Conservation (phyloP, 2,113 vertebrate genomes). For the Typhlomys cinereus region DNA sequence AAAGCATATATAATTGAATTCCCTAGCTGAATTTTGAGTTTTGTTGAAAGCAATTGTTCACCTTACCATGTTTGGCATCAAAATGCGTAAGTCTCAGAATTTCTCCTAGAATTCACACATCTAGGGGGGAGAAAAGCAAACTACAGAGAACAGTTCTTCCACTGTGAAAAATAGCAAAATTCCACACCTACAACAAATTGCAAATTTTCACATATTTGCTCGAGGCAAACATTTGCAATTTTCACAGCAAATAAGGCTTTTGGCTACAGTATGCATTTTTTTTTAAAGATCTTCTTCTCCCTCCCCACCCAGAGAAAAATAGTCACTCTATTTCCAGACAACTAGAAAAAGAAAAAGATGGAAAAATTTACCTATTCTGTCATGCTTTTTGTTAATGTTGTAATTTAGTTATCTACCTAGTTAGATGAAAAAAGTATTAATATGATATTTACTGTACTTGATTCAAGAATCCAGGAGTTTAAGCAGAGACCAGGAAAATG, state of each 20-base stretch:
- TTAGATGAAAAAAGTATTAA: slow-evolving; percentile 10
- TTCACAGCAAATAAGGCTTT: slow-evolving; percentile 82
- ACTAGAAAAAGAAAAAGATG: slow-evolving; percentile 57
- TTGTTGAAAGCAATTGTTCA: slow-evolving; percentile 71
- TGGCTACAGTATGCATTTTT: slow-evolving; percentile 67
- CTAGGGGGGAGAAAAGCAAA: slow-evolving; percentile 54
- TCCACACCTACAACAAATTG: slow-evolving; percentile 82
- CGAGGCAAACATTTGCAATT: slow-evolving; percentile 82
- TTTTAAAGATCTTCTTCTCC: not conserved
- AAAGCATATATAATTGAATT: slow-evolving; percentile 28
- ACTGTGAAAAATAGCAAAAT: slow-evolving; percentile 82
- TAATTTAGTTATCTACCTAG: slow-evolving; percentile 33
- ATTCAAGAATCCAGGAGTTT: slow-evolving; percentile 31
- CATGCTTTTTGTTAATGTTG: slow-evolving; percentile 29
- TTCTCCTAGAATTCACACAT: slow-evolving; percentile 80
- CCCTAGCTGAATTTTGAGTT: slow-evolving; percentile 46
- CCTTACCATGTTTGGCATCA: slow-evolving; percentile 71
- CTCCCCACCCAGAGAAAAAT: not conserved
- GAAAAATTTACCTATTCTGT: slow-evolving; percentile 55
- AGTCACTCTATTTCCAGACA: slow-evolving; percentile 73
- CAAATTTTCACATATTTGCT: slow-evolving; percentile 83
- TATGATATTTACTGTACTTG: not conserved
- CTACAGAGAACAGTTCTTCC: slow-evolving; percentile 72
- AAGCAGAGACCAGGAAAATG: not conserved
- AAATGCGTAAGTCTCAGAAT: slow-evolving; percentile 71